Evolutionary conservation across 2,113 vertebrate species (phyloP).

Genomic region (Python bivittatus): DNA sequence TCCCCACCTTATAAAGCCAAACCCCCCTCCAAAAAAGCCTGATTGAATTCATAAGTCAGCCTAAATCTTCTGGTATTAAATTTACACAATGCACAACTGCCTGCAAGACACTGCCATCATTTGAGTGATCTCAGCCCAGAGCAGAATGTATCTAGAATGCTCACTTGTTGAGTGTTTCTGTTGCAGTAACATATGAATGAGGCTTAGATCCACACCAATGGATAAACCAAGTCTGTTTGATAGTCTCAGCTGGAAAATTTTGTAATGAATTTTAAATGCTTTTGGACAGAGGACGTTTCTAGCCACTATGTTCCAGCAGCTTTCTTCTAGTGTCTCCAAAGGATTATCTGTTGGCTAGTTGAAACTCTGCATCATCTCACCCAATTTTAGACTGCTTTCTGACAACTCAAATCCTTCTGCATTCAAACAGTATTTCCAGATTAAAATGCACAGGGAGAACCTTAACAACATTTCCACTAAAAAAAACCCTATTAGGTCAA

Average conservation of each 20-base stretch:
- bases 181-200: not conserved
- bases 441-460: not conserved
- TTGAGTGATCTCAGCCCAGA: not conserved
- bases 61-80: not conserved
- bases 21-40: not conserved
- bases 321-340: not conserved
- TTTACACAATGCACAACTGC: not conserved
- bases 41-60: not conserved
- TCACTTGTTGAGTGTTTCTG: not conserved
- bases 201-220: not conserved
- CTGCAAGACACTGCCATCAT: not conserved
- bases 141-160: not conserved
- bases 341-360: not conserved
- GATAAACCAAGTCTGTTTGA: not conserved
- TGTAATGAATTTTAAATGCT: not conserved
- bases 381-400: not conserved
- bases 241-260: not conserved
- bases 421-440: not conserved
- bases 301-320: not conserved
- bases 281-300: not conserved
- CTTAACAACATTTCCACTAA: not conserved
- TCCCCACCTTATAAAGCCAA: not conserved
- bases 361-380: not conserved
- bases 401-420: not conserved
- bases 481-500: not conserved